Percentiles rank a stretch among this genome's conserved stretches.
These are phyloP conservation scores for Crypturellus undulatus DNA, from an alignment of 2,113 vertebrate species.

Conservation along the genomic window DNA sequence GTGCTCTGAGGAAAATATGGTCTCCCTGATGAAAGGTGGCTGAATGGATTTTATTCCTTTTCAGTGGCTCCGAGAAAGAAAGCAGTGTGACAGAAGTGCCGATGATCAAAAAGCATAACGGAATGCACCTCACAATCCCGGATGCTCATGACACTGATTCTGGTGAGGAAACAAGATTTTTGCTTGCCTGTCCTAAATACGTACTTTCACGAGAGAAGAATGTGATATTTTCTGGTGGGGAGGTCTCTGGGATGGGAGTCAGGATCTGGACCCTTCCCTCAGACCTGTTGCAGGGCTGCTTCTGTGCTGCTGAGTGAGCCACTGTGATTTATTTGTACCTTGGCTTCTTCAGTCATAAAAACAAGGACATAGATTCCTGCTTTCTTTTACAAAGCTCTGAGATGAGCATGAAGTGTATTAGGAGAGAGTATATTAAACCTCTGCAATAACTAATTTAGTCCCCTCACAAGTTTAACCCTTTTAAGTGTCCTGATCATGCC, in stretches of 20 bases:
- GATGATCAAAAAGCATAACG: conserved; percentile 82
- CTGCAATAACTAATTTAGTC: not conserved
- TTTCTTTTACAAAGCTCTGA: not conserved
- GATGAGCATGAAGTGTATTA: not conserved
- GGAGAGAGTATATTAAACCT: not conserved
- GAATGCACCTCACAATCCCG: conserved; percentile 89
- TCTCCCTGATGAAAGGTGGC: not conserved
- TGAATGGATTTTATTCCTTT: conserved; percentile 31
- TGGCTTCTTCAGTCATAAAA: not conserved
- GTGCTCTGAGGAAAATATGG: not conserved
- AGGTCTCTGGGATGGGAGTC: not conserved
- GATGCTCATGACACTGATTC: conserved; percentile 91
- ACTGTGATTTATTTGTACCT: not conserved
- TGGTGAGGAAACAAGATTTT: conserved; percentile 77
- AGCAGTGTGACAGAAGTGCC: conserved; percentile 86
- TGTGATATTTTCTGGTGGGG: not conserved
- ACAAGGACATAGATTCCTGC: not conserved
- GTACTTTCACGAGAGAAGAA: not conserved
- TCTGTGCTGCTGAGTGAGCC: not conserved
- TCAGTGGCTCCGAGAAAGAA: conserved; percentile 90
- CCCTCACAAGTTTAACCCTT: not conserved
- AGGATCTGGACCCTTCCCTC: not conserved
- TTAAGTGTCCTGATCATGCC: not conserved
- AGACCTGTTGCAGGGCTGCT: not conserved
- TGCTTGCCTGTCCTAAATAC: not conserved